Percentiles rank a stretch among this genome's conserved stretches.
Conservation (phyloP, 1,140 invertebrate species). For the Conus betulinus region DNA sequence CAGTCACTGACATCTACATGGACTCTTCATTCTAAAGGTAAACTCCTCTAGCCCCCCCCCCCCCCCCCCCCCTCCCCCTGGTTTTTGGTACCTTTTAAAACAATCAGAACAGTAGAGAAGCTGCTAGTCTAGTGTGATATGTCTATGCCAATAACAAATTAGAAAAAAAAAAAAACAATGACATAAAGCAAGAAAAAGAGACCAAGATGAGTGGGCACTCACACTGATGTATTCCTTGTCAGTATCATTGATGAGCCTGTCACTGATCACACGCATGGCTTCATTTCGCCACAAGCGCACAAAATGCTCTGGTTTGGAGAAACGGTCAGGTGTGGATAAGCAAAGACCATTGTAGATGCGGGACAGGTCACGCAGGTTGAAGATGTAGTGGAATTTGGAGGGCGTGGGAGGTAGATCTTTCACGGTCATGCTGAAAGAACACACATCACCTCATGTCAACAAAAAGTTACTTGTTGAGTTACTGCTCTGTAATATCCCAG, state of each 20-base stretch:
- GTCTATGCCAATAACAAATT: not conserved
- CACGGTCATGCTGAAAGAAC: conserved; percentile 77
- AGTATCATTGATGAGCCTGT: conserved; percentile 86
- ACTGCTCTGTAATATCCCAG: conserved; percentile 18
- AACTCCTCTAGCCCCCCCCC: too few species aligned
- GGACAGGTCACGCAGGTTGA: conserved; percentile 93
- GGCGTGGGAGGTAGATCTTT: conserved; percentile 91
- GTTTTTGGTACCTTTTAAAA: too few species aligned
- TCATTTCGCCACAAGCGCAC: conserved; percentile 93
- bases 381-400: conserved; percentile 95
- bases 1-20: too few species aligned
- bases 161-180: too few species aligned
- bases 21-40: too few species aligned
- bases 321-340: conserved; percentile 83
- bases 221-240: conserved; percentile 76
- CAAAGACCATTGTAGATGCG: conserved; percentile 87
- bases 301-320: conserved; percentile 83
- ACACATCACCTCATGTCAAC: not conserved
- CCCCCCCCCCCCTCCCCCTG: too few species aligned
- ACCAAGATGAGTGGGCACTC: conserved; percentile 36
- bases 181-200: not conserved
- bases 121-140: too few species aligned
- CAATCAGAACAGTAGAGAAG: too few species aligned
- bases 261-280: conserved; percentile 88
- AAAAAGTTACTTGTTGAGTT: not conserved